Conservation (phyloP, 1,140 invertebrate genomes). For the Monomorium pharaonis region DNA sequence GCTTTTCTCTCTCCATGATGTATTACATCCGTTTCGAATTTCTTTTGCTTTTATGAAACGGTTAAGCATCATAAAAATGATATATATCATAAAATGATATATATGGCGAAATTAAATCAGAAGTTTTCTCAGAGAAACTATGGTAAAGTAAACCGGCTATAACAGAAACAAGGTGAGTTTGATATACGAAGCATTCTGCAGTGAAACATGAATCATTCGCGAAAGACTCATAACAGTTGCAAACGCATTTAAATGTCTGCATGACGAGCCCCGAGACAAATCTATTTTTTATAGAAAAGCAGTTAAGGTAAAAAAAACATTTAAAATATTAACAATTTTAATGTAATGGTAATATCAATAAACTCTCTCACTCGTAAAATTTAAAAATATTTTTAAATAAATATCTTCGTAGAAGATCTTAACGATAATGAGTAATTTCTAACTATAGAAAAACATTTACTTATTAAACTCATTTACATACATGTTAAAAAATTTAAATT, state of each 20-base stretch:
- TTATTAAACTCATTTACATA: background rate
- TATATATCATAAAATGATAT: constrained; percentile 18
- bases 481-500: too few species aligned
- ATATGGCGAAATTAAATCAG: constrained; percentile 31
- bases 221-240: constrained; percentile 28
- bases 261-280: constrained; percentile 22
- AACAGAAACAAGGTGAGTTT: constrained; percentile 18
- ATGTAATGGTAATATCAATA: background rate
- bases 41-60: constrained; percentile 10
- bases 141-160: constrained; percentile 1
- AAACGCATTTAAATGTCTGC: constrained; percentile 57
- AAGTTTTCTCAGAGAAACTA: constrained; percentile 23
- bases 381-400: background rate
- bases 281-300: constrained; percentile 13
- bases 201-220: constrained; percentile 46
- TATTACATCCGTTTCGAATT: constrained; percentile 33
- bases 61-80: constrained; percentile 18
- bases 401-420: background rate
- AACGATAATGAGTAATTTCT: background rate
- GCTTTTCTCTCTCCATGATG: constrained; percentile 10
- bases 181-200: constrained; percentile 15
- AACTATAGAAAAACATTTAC: background rate
- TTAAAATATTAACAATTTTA: background rate
- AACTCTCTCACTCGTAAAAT: background rate
- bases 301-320: constrained; percentile 26